Conservation (phyloP, 1,140 invertebrate genomes). For the Macrobrachium nipponense region DNA sequence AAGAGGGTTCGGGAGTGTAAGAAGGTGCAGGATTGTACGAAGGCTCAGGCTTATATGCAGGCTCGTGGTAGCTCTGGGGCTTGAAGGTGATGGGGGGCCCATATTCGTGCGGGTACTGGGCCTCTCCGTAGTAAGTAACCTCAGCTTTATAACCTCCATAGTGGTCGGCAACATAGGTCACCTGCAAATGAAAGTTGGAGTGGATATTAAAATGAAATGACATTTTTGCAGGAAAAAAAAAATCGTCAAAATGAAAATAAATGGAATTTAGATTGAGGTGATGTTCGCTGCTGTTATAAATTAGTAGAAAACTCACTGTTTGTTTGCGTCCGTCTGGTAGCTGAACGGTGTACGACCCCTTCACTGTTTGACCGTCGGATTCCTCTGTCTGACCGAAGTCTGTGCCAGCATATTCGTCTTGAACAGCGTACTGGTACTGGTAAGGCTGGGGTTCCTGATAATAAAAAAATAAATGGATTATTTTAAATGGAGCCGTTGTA, state of each 20-base stretch:
- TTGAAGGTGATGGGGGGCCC: slow-evolving; percentile 60
- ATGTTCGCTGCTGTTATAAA: not conserved
- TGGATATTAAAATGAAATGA: no score
- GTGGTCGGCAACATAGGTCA: slow-evolving; percentile 65
- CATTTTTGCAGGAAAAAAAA: no score
- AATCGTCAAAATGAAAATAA: no score
- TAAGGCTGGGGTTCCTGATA: slow-evolving; percentile 52
- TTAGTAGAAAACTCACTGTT: slow-evolving; percentile 48
- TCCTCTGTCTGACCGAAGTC: slow-evolving; percentile 64
- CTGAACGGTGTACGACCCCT: slow-evolving; percentile 64
- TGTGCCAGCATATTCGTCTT: slow-evolving; percentile 64
- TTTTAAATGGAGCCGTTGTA: not conserved
- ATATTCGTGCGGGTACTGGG: slow-evolving; percentile 51
- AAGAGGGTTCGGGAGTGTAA: no score
- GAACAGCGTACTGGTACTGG: slow-evolving; percentile 63
- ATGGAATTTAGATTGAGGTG: no score
- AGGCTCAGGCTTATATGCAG: not conserved
- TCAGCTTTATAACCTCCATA: slow-evolving; percentile 65
- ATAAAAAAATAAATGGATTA: not conserved
- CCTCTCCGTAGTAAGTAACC: slow-evolving; percentile 65
- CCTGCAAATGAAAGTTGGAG: slow-evolving; percentile 27
- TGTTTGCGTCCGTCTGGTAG: slow-evolving; percentile 66
- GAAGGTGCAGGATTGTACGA: no score
- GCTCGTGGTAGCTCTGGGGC: slow-evolving; percentile 52
- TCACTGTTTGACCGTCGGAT: slow-evolving; percentile 64